A percentile compares a stretch with the other conserved stretches of the same genome.
phyloP scores from a whole-genome alignment of 2,113 vertebrate genomes.

The Chroicocephalus ridibundus region DNA sequence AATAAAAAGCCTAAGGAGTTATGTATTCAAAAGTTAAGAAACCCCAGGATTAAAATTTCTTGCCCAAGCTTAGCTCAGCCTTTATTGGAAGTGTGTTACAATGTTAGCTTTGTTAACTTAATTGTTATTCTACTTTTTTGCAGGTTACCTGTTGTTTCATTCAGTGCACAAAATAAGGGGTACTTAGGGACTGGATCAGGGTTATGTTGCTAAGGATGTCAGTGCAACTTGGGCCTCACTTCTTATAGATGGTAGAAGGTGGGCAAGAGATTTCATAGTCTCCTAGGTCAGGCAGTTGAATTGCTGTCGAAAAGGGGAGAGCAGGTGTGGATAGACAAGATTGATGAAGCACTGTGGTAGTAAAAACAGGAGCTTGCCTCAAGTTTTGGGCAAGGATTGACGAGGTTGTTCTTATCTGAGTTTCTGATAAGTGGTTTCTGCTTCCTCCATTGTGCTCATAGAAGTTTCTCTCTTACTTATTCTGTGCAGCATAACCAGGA shows the following conservation, averaged over 20 bases:
- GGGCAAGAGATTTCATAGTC: neutral
- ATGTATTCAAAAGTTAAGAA: neutral
- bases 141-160: neutral
- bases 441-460: neutral
- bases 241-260: neutral
- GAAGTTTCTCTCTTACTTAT: neutral
- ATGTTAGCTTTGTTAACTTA: neutral
- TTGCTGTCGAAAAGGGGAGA: neutral
- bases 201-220: neutral
- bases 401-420: neutral
- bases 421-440: neutral
- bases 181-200: neutral
- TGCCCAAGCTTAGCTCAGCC: neutral
- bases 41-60: neutral
- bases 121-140: neutral
- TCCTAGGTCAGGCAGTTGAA: neutral
- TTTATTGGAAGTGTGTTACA: neutral
- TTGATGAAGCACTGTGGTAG: neutral
- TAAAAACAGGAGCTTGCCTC: neutral
- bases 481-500: neutral
- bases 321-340: neutral
- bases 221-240: neutral
- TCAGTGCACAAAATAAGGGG: neutral
- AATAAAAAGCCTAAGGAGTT: neutral
- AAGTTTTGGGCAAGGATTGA: neutral